Percentiles rank a stretch among this genome's conserved stretches.
Conservation (phyloP, 2,797 vertebrate species). For the Coranthus polyacanthus region DNA sequence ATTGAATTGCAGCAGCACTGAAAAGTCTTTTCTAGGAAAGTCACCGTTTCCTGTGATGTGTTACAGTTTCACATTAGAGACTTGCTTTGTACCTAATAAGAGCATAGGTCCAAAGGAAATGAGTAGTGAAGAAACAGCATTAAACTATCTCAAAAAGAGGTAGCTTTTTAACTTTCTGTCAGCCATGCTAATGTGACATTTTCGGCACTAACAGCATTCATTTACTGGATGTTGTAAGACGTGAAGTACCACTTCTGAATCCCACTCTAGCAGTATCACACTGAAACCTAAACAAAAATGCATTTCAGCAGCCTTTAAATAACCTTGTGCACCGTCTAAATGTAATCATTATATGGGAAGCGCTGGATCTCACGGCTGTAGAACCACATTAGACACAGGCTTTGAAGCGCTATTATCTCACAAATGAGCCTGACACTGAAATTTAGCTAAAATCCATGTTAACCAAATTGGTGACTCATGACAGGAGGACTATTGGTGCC, state of each 20-base stretch:
- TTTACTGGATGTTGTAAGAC: not conserved
- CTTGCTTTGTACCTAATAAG: not conserved
- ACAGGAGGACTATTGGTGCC: constrained; percentile 55
- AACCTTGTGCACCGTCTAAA: constrained; percentile 35
- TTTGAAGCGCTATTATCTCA: constrained; percentile 47
- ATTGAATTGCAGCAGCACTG: not conserved
- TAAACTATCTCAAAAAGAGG: not conserved
- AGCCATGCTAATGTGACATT: constrained; percentile 5
- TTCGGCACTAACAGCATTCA: constrained; percentile 3
- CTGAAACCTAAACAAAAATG: constrained; percentile 32
- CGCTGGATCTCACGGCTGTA: constrained; percentile 54
- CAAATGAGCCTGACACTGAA: constrained; percentile 50
- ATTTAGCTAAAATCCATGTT: constrained; percentile 59
- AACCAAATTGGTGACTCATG: constrained; percentile 60
- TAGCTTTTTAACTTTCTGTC: not conserved
- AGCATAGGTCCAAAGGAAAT: not conserved
- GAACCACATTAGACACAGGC: constrained; percentile 54
- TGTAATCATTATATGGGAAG: constrained; percentile 54
- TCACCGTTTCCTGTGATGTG: constrained; percentile 7
- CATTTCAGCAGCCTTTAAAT: constrained; percentile 33
- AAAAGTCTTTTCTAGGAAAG: not conserved
- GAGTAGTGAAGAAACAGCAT: too few relatives aligned
- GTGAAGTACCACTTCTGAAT: constrained; percentile 19
- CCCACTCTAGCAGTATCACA: constrained; percentile 6
- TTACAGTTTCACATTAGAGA: not conserved